Base-by-base conservation (phyloP, 2,113 vertebrate genomes). In the Capra hircus region DNA sequence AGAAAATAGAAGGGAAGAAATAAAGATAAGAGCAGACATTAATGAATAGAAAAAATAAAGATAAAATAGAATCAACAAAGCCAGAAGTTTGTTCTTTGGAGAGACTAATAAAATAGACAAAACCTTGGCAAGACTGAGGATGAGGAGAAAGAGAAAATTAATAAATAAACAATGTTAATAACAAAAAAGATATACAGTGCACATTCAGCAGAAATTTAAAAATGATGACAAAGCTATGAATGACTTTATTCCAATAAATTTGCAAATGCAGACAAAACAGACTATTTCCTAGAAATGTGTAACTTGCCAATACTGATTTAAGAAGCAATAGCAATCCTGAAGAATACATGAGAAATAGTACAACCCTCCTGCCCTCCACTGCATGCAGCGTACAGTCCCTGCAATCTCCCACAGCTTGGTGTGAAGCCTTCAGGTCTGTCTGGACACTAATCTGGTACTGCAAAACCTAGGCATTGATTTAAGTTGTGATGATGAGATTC, bases 1-100 rank as follows among this genome's bases (percentile, higher is more conserved):
- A 74, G 64, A 86, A 95, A 97, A 95, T 3, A 92, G 13, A 78
- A 95, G n/a, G 57, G 57, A 96, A 96, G 57, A 94, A 90, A 50
- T 88, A 85, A 82, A 95, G 77, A 93, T 88, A 94, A 98, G 53
- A 91, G 15, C 28, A 97, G 88, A 88, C 3, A 28, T 88, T 90
- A 94, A 55, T 53, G 57, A 88, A 92, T 30, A 77, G 59, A 81
- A 96, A 96, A 85, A 62, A 74, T 60, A 90, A 33, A 90, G 78
- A 91, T 91, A 96, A 94, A 95, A 82, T 43, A 93, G 78, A 95
- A 84, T 57, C 74, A 88, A 43, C 82, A 91, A 92, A 91, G 27
- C 7, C 40, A 86, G 48, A 93, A 84, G 14, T 11, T 94, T 55
- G 15, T 60, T 88, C 28, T 88, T 96, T 88, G 48, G 55, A 93